Percentiles rank a stretch among this genome's conserved stretches.
phyloP scores from a whole-genome alignment of 2,797 vertebrate genomes.

The Crenichthys baileyi region DNA sequence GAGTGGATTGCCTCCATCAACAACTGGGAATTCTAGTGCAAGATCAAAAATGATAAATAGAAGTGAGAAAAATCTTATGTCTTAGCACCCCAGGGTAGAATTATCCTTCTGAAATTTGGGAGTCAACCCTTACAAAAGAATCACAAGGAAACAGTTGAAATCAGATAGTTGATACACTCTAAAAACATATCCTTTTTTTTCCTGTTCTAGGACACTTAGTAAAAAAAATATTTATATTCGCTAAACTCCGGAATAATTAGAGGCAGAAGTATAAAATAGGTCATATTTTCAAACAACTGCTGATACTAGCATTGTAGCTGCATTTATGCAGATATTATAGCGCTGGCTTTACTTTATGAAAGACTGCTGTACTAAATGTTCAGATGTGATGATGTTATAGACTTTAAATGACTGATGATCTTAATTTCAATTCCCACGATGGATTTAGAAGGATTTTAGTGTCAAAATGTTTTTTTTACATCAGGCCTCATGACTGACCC shows the following conservation, averaged over 20 bases:
- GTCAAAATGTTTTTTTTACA: no score
- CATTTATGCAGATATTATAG: not conserved
- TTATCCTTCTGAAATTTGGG: not conserved
- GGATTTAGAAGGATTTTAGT: no score
- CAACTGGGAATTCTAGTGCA: constrained; percentile 63
- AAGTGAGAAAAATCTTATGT: not conserved
- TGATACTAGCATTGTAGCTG: not conserved
- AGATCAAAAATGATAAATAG: not conserved
- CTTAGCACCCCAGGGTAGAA: not conserved
- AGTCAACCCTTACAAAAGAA: not conserved
- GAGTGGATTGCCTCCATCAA: constrained; percentile 75
- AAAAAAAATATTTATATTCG: no score
- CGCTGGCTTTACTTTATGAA: not conserved
- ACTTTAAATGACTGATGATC: not conserved
- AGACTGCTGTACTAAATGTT: not conserved
- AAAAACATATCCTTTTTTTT: no score
- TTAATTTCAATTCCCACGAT: not conserved
- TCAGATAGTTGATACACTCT: not conserved
- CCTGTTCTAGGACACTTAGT: no score
- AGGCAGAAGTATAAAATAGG: not conserved
- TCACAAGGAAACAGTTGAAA: not conserved
- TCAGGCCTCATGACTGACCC: no score
- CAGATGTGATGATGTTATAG: not conserved
- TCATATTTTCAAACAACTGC: not conserved
- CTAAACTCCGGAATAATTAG: not conserved